These are phyloP conservation scores for Pseudococcus jackbeardsleyi DNA, from an alignment of 2,888 invertebrate species.

Conservation along the genomic window DNA sequence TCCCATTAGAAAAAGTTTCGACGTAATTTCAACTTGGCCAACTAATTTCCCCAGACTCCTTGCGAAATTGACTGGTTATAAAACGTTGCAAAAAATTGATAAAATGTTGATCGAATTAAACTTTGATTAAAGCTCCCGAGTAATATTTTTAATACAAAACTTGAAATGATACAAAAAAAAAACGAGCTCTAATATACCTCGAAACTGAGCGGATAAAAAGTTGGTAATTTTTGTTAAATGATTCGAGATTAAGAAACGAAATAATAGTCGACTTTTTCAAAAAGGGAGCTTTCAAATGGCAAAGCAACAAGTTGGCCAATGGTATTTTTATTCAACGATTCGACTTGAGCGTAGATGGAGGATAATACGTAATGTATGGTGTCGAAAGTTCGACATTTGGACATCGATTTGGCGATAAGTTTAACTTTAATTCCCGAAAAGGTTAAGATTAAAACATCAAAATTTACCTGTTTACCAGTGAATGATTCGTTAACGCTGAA, in stretches of 20 bases:
- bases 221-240: not conserved
- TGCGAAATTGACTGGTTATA: not conserved
- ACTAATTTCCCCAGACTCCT: not conserved
- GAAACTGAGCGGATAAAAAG: not conserved
- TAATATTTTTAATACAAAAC: not conserved
- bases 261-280: not conserved
- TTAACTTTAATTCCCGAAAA: slow-evolving; percentile 8
- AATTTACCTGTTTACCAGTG: slow-evolving; percentile 79
- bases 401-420: not conserved
- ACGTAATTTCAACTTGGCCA: not conserved
- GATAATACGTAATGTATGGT: not conserved
- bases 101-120: not conserved
- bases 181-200: not conserved
- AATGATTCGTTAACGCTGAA: slow-evolving; percentile 86
- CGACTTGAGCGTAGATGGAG: not conserved
- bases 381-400: not conserved
- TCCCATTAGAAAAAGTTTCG: not conserved
- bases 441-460: slow-evolving; percentile 40
- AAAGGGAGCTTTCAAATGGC: not conserved
- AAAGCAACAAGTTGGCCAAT: not conserved
- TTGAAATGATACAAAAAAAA: not conserved
- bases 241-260: not conserved
- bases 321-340: not conserved
- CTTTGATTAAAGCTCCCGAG: not conserved
- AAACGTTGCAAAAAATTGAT: not conserved